Percentiles rank a stretch among this genome's conserved stretches.
Evolutionary conservation across 2,888 invertebrate genomes (phyloP).

Genomic region (Elegia similella): DNA sequence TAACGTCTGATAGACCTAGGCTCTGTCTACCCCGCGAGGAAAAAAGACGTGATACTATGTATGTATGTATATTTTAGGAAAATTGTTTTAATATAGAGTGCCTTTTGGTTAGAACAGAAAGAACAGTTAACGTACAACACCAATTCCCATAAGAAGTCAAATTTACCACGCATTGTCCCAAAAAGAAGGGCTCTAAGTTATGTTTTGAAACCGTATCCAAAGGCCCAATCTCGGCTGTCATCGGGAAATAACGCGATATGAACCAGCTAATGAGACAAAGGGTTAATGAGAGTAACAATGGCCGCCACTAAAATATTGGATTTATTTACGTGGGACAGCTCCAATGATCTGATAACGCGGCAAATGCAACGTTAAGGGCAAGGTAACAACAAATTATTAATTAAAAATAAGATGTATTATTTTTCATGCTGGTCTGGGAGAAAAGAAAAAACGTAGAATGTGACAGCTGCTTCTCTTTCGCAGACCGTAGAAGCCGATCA

Average conservation of each 20-base stretch:
- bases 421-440: too few species aligned
- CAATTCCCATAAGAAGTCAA: neutral
- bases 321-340: constrained; percentile 71
- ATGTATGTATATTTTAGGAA: too few species aligned
- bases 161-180: constrained; percentile 11
- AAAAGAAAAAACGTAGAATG: too few species aligned
- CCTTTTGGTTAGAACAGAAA: too few species aligned
- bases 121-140: neutral
- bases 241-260: constrained; percentile 72
- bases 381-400: constrained; percentile 21
- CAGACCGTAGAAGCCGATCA: too few species aligned
- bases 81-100: too few species aligned
- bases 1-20: too few species aligned
- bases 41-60: too few species aligned
- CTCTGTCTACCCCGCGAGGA: too few species aligned
- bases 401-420: neutral
- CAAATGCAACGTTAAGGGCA: constrained; percentile 62
- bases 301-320: constrained; percentile 73
- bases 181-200: constrained; percentile 4
- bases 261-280: constrained; percentile 79
- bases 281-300: constrained; percentile 79
- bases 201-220: constrained; percentile 17
- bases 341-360: constrained; percentile 71
- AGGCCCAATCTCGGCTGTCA: constrained; percentile 71
- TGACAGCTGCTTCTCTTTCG: too few species aligned